Evolutionary conservation across 2,113 vertebrate species (phyloP).

Genomic region (Excalfactoria chinensis): DNA sequence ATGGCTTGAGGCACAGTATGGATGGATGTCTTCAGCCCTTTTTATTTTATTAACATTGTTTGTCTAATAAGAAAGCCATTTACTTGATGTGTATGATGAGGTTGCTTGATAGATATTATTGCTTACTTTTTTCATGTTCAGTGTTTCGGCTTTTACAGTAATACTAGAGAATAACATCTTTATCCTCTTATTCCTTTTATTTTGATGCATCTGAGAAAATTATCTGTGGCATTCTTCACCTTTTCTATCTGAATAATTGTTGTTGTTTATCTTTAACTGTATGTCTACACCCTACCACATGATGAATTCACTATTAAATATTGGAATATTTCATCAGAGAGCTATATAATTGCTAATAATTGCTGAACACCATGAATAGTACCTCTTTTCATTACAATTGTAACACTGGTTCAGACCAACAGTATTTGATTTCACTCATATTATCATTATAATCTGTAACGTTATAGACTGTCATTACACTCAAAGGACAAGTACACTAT

Average conservation of each 20-base stretch:
- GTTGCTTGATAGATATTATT: slow-evolving; percentile 5
- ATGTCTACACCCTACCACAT: background rate
- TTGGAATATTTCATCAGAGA: background rate
- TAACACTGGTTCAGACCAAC: background rate
- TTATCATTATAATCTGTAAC: background rate
- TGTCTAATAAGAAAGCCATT: slow-evolving; percentile 51
- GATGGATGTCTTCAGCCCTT: background rate
- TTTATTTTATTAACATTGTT: slow-evolving; percentile 49
- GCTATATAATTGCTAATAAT: background rate
- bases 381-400: background rate
- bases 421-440: background rate
- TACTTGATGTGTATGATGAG: slow-evolving; percentile 18
- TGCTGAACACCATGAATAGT: background rate
- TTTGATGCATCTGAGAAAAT: background rate
- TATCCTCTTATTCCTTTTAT: background rate
- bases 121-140: background rate
- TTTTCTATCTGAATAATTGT: background rate
- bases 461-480: background rate
- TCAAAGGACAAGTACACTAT: background rate
- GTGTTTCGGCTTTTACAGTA: background rate
- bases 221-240: background rate
- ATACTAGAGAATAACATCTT: background rate
- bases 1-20: slow-evolving; percentile 1
- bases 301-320: background rate
- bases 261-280: background rate